These are phyloP conservation scores for Sebastes minor DNA, from an alignment of 2,797 vertebrate genomes.

Conservation along the genomic window DNA sequence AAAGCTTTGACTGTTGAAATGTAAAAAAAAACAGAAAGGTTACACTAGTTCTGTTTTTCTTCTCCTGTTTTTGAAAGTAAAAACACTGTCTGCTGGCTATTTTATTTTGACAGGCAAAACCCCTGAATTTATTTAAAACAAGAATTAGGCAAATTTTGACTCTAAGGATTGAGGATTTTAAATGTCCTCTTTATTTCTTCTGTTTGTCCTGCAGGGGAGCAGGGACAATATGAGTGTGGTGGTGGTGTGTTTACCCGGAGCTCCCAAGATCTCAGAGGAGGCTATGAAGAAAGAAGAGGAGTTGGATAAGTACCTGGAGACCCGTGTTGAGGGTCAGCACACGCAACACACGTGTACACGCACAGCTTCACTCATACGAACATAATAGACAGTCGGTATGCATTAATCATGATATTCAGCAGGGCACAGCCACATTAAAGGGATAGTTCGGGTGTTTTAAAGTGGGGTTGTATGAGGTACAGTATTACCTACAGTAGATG, in stretches of 20 bases:
- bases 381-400: neutral
- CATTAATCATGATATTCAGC: neutral
- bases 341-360: neutral
- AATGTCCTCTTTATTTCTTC: neutral
- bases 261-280: conserved; percentile 96
- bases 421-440: too few relatives aligned
- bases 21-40: neutral
- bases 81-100: neutral
- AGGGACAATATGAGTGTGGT: conserved; percentile 99
- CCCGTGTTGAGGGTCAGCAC: conserved; percentile 92
- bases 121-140: neutral
- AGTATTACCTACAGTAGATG: too few relatives aligned
- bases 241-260: conserved; percentile 96
- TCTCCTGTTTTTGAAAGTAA: neutral
- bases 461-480: too few relatives aligned
- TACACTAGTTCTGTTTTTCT: neutral
- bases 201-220: conserved; percentile 87
- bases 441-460: too few relatives aligned
- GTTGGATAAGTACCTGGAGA: conserved; percentile 96
- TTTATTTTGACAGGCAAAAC: neutral
- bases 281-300: conserved; percentile 95
- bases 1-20: neutral
- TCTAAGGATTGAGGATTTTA: neutral
- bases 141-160: neutral
- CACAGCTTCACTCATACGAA: neutral